Evolutionary conservation across 2,113 vertebrate genomes (phyloP).

Genomic region (Aegotheles bennettii): DNA sequence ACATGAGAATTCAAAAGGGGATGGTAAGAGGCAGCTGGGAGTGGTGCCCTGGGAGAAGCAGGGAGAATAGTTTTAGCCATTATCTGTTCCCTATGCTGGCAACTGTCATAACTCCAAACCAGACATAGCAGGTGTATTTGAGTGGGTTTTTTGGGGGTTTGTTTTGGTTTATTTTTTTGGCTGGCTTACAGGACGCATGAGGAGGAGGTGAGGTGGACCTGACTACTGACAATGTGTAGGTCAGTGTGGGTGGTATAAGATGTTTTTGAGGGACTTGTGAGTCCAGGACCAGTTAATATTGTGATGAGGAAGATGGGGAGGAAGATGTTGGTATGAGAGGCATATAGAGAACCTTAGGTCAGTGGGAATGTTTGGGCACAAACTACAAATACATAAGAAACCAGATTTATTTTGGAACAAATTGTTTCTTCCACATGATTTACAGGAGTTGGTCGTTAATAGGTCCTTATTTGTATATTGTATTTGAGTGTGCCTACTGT

Average conservation of each 20-base stretch:
- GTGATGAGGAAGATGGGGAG: not conserved
- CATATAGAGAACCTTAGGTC: not conserved
- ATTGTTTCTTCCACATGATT: not conserved
- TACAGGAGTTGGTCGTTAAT: not conserved
- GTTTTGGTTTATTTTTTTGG: not conserved
- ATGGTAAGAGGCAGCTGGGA: not conserved
- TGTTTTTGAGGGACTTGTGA: not conserved
- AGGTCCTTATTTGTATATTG: not conserved
- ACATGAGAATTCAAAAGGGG: not conserved
- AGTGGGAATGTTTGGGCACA: not conserved
- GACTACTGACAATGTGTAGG: not conserved
- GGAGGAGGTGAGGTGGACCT: not conserved
- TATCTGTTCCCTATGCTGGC: not conserved
- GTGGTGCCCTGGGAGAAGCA: not conserved
- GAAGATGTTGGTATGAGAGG: not conserved
- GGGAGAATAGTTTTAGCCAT: not conserved
- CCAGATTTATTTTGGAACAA: not conserved
- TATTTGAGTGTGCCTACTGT: not conserved
- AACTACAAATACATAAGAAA: not conserved
- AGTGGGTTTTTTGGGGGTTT: not conserved
- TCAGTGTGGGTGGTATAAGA: not conserved
- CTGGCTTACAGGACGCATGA: accelerated
- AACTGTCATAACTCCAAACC: not conserved
- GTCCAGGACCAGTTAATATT: not conserved
- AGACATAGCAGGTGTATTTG: not conserved